phyloP scores from a whole-genome alignment of 2,797 vertebrate genomes.

The Euphonia xanthogaster region DNA sequence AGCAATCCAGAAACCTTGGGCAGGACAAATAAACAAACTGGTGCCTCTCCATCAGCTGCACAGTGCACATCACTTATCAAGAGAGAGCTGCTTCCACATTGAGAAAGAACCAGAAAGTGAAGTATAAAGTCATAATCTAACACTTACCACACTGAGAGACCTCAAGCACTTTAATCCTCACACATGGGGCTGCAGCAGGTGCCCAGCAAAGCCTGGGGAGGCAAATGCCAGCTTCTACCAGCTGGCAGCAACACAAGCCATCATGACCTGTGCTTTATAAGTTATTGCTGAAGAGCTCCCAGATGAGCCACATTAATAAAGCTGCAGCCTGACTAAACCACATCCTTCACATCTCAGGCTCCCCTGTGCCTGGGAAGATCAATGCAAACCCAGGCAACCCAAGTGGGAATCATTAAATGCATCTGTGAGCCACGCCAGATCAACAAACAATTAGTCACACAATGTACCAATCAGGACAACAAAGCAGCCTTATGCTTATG shows the following conservation, averaged over 20 bases:
- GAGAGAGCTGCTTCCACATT: accelerated
- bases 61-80: background rate
- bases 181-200: background rate
- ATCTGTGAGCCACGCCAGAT: slow-evolving; percentile 33
- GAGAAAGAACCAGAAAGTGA: background rate
- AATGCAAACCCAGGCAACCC: slow-evolving; percentile 32
- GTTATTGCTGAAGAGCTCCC: slow-evolving; percentile 1
- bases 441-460: slow-evolving; percentile 59
- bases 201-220: background rate
- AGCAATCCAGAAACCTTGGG: background rate
- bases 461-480: slow-evolving; percentile 32
- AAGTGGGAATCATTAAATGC: slow-evolving; percentile 46
- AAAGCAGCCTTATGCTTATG: slow-evolving; percentile 34
- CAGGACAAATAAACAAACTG: background rate
- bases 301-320: slow-evolving; percentile 37
- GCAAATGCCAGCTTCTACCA: background rate
- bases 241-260: background rate
- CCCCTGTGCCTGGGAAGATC: slow-evolving; percentile 10
- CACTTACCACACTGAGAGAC: background rate
- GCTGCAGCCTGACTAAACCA: slow-evolving; percentile 32
- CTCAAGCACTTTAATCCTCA: background rate
- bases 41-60: background rate
- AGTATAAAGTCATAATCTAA: background rate
- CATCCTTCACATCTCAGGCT: slow-evolving; percentile 16
- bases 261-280: background rate